Evolutionary conservation across 2,113 vertebrate genomes (phyloP).

Genomic region (Hypocryptadius cinnamomeus): DNA sequence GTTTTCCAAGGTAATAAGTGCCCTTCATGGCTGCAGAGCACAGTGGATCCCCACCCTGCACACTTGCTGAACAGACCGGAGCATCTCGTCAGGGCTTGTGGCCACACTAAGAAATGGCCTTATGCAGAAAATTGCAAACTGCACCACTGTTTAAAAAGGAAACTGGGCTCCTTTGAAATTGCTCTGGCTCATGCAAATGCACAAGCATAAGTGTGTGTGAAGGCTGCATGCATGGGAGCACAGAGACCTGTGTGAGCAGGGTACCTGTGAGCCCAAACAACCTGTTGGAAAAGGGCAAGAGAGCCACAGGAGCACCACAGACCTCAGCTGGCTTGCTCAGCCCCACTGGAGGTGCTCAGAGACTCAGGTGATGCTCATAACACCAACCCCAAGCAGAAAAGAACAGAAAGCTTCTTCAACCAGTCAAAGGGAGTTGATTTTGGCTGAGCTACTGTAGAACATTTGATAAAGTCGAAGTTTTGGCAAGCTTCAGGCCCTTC

Average conservation of each 20-base stretch:
- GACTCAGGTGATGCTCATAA: neutral
- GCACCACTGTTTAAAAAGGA: neutral
- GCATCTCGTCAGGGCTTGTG: neutral
- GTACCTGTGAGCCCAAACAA: neutral
- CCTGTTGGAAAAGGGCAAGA: neutral
- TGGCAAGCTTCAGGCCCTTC: neutral
- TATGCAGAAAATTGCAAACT: neutral
- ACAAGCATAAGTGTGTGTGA: neutral
- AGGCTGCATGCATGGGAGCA: neutral
- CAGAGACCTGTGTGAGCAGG: neutral
- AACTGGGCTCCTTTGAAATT: neutral
- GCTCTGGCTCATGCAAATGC: neutral
- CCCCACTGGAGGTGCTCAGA: neutral
- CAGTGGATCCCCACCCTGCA: neutral
- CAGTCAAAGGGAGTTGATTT: neutral
- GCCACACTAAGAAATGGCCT: neutral
- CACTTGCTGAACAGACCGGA: neutral
- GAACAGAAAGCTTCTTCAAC: neutral
- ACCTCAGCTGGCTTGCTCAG: neutral
- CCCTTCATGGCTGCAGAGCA: neutral
- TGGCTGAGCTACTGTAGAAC: neutral
- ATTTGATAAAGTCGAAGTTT: constrained; percentile 21
- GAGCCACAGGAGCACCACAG: neutral
- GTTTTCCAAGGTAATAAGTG: neutral
- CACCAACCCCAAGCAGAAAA: neutral